These are phyloP conservation scores for Lophius americanus DNA, from an alignment of 2,797 vertebrate species.

Conservation along the genomic window DNA sequence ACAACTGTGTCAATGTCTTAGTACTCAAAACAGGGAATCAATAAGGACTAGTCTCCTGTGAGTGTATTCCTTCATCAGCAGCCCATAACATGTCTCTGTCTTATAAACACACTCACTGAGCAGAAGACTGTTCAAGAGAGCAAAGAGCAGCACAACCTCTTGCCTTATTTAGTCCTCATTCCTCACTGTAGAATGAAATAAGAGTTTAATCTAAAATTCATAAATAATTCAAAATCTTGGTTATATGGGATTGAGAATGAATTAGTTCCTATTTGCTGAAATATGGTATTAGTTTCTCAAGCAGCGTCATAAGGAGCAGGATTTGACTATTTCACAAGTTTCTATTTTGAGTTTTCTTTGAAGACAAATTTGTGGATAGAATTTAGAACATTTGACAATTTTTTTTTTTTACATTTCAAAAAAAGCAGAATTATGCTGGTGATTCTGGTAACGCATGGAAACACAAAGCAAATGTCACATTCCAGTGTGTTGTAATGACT, in stretches of 20 bases:
- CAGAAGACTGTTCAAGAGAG: background rate
- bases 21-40: background rate
- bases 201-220: slow-evolving; percentile 12
- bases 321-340: background rate
- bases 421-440: background rate
- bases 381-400: background rate
- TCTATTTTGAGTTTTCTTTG: background rate
- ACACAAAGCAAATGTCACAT: background rate
- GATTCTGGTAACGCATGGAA: too few relatives aligned
- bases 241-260: slow-evolving; percentile 5
- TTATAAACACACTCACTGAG: background rate
- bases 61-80: background rate
- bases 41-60: background rate
- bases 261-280: background rate
- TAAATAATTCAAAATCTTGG: slow-evolving; percentile 28
- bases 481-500: background rate
- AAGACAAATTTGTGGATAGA: background rate
- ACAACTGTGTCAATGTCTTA: background rate
- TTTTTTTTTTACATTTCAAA: background rate
- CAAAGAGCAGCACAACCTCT: background rate
- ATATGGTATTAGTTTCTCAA: background rate
- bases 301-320: background rate
- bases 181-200: slow-evolving; percentile 8
- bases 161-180: slow-evolving; percentile 5
- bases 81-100: too few relatives aligned